These are phyloP conservation scores for Notodonta dromedarius DNA, from an alignment of 2,888 invertebrate species.

Conservation along the genomic window DNA sequence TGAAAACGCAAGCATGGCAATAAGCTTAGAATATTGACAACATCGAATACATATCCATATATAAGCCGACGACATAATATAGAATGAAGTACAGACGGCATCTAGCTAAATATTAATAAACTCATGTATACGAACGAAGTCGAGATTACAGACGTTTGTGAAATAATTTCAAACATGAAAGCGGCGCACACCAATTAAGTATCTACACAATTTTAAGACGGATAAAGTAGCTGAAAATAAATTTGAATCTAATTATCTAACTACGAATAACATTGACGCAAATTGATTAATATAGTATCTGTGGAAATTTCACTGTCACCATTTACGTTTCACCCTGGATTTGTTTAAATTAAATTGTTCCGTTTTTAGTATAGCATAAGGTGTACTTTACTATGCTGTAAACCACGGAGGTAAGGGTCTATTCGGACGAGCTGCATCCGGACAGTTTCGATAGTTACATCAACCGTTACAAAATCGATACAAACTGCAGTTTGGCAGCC, in stretches of 20 bases:
- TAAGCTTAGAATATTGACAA: slow-evolving; percentile 31
- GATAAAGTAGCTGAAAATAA: neutral
- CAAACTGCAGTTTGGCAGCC: no score
- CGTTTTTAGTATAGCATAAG: slow-evolving; percentile 18
- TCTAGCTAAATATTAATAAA: slow-evolving; percentile 30
- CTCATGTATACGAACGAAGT: slow-evolving; percentile 21
- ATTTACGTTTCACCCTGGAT: slow-evolving; percentile 46
- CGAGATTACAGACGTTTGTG: slow-evolving; percentile 23
- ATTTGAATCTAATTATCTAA: slow-evolving; percentile 29
- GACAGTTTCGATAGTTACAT: neutral
- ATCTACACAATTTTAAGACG: slow-evolving; percentile 17
- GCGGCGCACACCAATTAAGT: slow-evolving; percentile 31
- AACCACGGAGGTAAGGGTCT: no score
- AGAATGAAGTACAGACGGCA: slow-evolving; percentile 22
- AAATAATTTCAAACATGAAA: slow-evolving; percentile 41
- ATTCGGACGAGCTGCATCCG: no score
- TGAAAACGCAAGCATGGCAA: slow-evolving; percentile 34
- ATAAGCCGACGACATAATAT: slow-evolving; percentile 35
- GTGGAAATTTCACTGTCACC: slow-evolving; percentile 33
- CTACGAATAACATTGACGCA: slow-evolving; percentile 50
- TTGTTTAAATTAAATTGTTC: no score
- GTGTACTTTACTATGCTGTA: no score
- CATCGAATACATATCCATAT: slow-evolving; percentile 27
- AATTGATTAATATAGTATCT: slow-evolving; percentile 27
- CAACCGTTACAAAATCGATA: slow-evolving; percentile 6